phyloP scores from a whole-genome alignment of 2,888 invertebrate genomes.

The Pyrrhosoma nymphula region DNA sequence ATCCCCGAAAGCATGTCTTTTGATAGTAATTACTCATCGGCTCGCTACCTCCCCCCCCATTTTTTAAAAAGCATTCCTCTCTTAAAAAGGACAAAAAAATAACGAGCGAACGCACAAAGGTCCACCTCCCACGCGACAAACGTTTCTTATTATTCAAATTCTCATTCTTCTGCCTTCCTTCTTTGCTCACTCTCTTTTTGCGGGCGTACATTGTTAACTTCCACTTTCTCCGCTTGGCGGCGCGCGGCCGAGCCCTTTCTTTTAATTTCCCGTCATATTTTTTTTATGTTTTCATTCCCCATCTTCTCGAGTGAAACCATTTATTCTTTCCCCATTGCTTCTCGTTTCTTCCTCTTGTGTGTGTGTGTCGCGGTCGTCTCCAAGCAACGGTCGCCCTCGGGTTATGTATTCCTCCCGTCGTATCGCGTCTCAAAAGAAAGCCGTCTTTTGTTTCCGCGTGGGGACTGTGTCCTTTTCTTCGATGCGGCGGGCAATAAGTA shows the following conservation, averaged over 20 bases:
- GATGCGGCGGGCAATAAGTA: background rate
- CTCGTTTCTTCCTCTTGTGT: background rate
- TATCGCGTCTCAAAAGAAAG: background rate
- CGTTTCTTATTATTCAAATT: background rate
- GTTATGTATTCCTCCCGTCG: background rate
- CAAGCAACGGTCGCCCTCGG: background rate
- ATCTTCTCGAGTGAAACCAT: background rate
- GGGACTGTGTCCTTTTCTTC: background rate
- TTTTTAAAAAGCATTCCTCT: background rate
- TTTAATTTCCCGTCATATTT: background rate
- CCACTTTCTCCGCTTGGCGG: slow-evolving; percentile 36
- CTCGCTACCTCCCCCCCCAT: background rate
- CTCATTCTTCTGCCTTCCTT: background rate
- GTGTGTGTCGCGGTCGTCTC: background rate
- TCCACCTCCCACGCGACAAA: background rate
- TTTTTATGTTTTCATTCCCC: background rate
- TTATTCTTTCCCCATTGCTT: background rate
- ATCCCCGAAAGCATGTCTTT: background rate
- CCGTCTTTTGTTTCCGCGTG: background rate
- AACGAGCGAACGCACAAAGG: background rate
- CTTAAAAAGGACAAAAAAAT: background rate
- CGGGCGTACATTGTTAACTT: background rate
- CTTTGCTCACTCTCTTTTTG: background rate
- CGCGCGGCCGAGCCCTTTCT: background rate
- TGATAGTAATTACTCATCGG: slow-evolving; percentile 31